These are phyloP conservation scores for Coturnix japonica DNA, from an alignment of 2,113 vertebrate genomes.

Conservation along the genomic window DNA sequence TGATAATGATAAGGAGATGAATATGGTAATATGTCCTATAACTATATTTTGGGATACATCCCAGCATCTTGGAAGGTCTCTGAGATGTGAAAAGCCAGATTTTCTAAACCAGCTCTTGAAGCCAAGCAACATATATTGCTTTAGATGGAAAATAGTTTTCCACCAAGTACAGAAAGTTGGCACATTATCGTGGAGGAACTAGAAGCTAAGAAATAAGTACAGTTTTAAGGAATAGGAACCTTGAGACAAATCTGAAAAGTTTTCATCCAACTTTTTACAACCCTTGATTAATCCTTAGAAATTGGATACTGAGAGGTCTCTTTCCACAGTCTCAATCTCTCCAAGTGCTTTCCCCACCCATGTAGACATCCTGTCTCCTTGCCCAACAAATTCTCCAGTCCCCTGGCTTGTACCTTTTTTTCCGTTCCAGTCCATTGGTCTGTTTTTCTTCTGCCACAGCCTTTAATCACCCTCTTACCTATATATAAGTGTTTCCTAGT, in stretches of 20 bases:
- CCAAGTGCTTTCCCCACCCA: not conserved
- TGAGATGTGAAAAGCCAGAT: not conserved
- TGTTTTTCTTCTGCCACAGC: not conserved
- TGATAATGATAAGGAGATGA: conserved; percentile 7
- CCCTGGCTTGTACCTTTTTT: not conserved
- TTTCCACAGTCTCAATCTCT: conserved; percentile 5
- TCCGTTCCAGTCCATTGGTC: not conserved
- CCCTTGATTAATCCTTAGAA: conserved; percentile 31
- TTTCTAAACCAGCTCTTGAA: conserved; percentile 3
- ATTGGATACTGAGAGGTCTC: not conserved
- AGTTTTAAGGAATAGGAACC: not conserved
- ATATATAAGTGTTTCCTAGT: not conserved
- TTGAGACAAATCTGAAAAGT: conserved; percentile 6
- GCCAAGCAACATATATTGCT: conserved; percentile 31
- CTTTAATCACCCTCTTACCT: not conserved
- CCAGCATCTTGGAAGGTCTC: conserved; percentile 14
- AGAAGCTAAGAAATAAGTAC: conserved; percentile 26
- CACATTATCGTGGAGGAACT: not conserved
- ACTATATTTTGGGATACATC: conserved; percentile 5
- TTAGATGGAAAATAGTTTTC: conserved; percentile 34
- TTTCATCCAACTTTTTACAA: conserved; percentile 44
- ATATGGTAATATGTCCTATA: conserved; percentile 33
- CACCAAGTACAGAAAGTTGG: conserved; percentile 48
- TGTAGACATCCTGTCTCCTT: conserved; percentile 51
- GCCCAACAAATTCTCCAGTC: conserved; percentile 4